Evolutionary conservation across 2,888 invertebrate species (phyloP).

Genomic region (Cantharis flavilabris): DNA sequence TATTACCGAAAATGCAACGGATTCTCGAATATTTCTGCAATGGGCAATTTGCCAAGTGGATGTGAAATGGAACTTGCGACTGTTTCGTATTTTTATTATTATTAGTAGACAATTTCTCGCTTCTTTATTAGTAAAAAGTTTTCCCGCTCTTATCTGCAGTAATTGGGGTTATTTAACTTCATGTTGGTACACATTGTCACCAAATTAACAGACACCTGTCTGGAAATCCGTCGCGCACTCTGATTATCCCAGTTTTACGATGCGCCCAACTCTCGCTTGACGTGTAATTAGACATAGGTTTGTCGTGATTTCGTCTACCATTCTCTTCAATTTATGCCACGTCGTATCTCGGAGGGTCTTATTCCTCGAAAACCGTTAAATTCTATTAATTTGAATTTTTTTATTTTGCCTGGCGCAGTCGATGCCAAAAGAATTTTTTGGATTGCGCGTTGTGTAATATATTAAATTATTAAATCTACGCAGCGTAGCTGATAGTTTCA

Average conservation of each 20-base stretch:
- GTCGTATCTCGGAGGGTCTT: slow-evolving; percentile 25
- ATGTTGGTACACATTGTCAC: slow-evolving; percentile 51
- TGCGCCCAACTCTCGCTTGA: slow-evolving; percentile 51
- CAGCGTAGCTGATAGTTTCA: slow-evolving; percentile 46
- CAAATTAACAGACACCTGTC: slow-evolving; percentile 52
- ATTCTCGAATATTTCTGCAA: slow-evolving; percentile 23
- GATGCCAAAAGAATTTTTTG: neutral
- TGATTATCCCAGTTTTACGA: slow-evolving; percentile 65
- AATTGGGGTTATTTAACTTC: slow-evolving; percentile 44
- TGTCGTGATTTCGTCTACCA: slow-evolving; percentile 42
- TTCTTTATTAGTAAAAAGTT: slow-evolving; percentile 42
- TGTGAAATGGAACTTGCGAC: slow-evolving; percentile 41
- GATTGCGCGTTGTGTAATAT: neutral
- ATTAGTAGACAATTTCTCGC: slow-evolving; percentile 39
- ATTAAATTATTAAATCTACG: slow-evolving; percentile 34
- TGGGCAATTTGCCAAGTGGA: slow-evolving; percentile 40
- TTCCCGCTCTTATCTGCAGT: slow-evolving; percentile 35
- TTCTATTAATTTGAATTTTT: slow-evolving; percentile 17
- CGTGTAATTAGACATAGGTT: slow-evolving; percentile 47
- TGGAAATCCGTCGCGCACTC: slow-evolving; percentile 51
- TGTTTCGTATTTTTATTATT: slow-evolving; percentile 44
- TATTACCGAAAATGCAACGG: slow-evolving; percentile 32
- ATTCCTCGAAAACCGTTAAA: slow-evolving; percentile 19
- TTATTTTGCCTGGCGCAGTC: slow-evolving; percentile 2
- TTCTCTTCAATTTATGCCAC: slow-evolving; percentile 32